phyloP scores from a whole-genome alignment of 2,797 vertebrate genomes.

The Synanceia verrucosa region DNA sequence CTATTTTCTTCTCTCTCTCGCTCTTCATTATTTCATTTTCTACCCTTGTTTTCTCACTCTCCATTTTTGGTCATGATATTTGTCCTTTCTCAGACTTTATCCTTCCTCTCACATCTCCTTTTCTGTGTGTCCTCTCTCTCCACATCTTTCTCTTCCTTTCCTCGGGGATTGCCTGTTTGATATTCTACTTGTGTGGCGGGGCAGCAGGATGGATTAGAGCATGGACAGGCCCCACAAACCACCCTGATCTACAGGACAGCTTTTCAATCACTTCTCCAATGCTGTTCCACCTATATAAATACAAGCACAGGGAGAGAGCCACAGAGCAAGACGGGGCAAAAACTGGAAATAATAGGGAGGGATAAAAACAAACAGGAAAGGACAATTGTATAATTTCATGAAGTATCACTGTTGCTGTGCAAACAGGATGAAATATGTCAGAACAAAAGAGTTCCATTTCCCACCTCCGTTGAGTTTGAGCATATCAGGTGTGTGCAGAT shows the following conservation, averaged over 20 bases:
- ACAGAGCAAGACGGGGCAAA: slow-evolving; percentile 27
- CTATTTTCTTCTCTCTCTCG: slow-evolving; percentile 1
- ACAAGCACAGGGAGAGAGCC: slow-evolving; percentile 54
- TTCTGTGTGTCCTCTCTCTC: slow-evolving; percentile 22
- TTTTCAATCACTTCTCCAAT: slow-evolving; percentile 85
- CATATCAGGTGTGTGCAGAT: slow-evolving; percentile 41
- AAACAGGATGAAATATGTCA: slow-evolving; percentile 49
- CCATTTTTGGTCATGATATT: slow-evolving; percentile 45
- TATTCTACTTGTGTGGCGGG: slow-evolving; percentile 83
- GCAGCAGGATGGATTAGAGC: slow-evolving; percentile 88
- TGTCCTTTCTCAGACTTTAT: slow-evolving; percentile 48
- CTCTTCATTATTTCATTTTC: slow-evolving; percentile 32
- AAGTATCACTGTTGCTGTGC: slow-evolving; percentile 33
- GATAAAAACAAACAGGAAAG: slow-evolving; percentile 65
- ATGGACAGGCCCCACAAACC: slow-evolving; percentile 87
- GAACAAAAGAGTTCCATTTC: slow-evolving; percentile 30
- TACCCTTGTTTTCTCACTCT: slow-evolving; percentile 37
- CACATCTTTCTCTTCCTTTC: slow-evolving; percentile 73
- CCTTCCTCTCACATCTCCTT: slow-evolving; percentile 37
- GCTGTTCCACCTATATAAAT: slow-evolving; percentile 87
- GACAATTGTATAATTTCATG: slow-evolving; percentile 67
- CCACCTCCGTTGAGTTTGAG: slow-evolving; percentile 17
- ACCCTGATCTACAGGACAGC: slow-evolving; percentile 85
- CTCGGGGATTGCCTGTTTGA: slow-evolving; percentile 87
- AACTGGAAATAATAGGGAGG: slow-evolving; percentile 46